Conservation (phyloP, 2,113 vertebrate species). For the Macrotus californicus region DNA sequence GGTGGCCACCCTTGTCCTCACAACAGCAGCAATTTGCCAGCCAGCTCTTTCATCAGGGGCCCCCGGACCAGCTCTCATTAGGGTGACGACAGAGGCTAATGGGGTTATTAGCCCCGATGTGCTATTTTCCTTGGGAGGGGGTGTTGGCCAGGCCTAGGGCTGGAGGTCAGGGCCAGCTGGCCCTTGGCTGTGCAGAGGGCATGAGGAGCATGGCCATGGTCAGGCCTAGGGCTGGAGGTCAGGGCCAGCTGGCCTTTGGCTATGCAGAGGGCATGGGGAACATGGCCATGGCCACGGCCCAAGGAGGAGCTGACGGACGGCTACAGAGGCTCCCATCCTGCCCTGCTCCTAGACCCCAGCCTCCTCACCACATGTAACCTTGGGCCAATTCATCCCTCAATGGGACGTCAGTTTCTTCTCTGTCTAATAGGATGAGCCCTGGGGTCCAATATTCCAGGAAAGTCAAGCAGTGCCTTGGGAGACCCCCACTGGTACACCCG, state of each 20-base stretch:
- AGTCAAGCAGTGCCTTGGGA: not conserved
- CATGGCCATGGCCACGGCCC: not conserved
- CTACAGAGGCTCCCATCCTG: not conserved
- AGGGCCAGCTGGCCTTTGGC: not conserved
- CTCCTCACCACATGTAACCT: not conserved
- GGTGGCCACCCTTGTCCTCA: not conserved
- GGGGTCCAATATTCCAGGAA: not conserved
- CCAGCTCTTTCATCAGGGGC: slow-evolving; percentile 39
- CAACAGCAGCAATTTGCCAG: slow-evolving; percentile 46
- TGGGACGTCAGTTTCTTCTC: not conserved
- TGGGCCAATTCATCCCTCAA: not conserved
- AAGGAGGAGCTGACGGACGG: not conserved
- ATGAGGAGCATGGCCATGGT: not conserved
- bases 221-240: not conserved
- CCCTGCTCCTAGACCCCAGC: not conserved
- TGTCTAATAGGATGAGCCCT: not conserved
- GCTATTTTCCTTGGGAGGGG: not conserved
- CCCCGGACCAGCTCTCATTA: not conserved
- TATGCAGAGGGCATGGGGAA: not conserved
- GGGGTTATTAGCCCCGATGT: not conserved
- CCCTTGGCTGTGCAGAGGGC: not conserved
- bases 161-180: not conserved
- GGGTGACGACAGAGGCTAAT: not conserved
- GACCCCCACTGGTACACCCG: fast-evolving
- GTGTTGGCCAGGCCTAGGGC: not conserved